phyloP scores from a whole-genome alignment of 2,888 invertebrate species.

The Lasioglossum zephyrum region DNA sequence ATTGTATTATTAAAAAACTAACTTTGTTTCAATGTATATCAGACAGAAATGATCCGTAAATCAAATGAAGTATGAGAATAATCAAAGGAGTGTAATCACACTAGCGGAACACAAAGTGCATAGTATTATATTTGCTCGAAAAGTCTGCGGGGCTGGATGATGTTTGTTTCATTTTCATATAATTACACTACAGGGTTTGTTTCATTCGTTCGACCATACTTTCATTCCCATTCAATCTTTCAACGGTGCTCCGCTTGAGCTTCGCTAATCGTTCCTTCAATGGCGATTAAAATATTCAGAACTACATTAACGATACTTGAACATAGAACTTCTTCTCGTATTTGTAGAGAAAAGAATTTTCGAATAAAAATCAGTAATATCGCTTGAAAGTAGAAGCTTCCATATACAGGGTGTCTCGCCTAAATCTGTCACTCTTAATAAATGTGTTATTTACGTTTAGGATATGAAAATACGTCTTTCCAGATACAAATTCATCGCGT shows the following conservation, averaged over 20 bases:
- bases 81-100: neutral
- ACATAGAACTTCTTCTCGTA: neutral
- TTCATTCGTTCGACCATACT: neutral
- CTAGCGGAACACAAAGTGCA: neutral
- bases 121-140: neutral
- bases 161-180: neutral
- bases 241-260: no score
- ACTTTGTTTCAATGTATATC: neutral
- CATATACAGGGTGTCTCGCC: no score
- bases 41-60: neutral
- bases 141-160: neutral
- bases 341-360: neutral
- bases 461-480: neutral
- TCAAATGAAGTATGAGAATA: neutral
- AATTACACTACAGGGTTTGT: neutral
- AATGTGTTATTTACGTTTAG: no score
- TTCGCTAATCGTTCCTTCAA: constrained; percentile 15
- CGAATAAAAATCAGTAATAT: no score
- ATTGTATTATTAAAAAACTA: neutral
- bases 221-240: neutral
- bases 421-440: no score
- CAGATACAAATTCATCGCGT: neutral
- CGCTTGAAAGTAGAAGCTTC: no score
- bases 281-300: neutral
- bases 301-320: neutral